phyloP scores from a whole-genome alignment of 2,113 vertebrate genomes.

The Myxocyprinus asiaticus region DNA sequence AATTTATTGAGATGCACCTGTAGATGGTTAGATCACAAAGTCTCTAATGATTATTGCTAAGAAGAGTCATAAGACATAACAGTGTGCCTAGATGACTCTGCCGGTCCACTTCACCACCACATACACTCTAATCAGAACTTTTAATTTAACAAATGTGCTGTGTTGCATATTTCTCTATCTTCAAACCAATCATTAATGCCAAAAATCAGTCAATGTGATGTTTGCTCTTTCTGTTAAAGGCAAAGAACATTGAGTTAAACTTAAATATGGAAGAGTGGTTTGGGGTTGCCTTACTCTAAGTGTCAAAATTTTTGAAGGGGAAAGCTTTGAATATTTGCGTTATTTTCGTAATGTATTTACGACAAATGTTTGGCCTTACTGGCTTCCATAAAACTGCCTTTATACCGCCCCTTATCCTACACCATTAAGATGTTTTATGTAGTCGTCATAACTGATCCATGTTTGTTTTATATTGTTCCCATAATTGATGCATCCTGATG shows the following conservation, averaged over 20 bases:
- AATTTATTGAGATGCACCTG: no score
- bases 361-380: conserved; percentile 13
- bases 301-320: conserved; percentile 19
- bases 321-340: background rate
- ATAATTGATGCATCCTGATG: no score
- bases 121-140: no score
- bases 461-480: no score
- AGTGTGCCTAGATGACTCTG: no score
- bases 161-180: conserved; percentile 8
- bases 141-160: no score
- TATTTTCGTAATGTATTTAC: conserved; percentile 14
- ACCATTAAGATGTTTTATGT: conserved; percentile 8
- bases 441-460: no score
- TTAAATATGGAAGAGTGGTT: background rate
- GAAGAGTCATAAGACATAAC: no score
- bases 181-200: no score
- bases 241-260: background rate
- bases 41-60: no score
- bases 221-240: conserved; percentile 10
- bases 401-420: background rate
- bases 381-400: conserved; percentile 16
- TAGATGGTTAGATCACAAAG: no score
- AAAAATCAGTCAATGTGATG: conserved; percentile 14
- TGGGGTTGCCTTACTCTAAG: conserved; percentile 21
- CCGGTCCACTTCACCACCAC: no score